These are phyloP conservation scores for Eleutherodactylus coqui DNA, from an alignment of 2,797 vertebrate species.

Conservation along the genomic window DNA sequence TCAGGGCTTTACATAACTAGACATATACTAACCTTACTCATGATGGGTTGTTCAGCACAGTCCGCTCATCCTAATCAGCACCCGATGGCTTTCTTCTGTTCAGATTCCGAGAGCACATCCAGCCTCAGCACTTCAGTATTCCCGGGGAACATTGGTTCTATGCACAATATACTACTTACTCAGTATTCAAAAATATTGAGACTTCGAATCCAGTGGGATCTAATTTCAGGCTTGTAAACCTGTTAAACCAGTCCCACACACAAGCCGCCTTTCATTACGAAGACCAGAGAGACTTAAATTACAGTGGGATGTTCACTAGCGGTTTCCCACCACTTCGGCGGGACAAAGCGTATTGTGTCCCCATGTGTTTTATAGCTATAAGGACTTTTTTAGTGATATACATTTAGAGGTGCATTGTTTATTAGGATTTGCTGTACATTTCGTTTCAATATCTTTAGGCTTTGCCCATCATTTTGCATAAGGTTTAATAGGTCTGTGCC, in stretches of 20 bases:
- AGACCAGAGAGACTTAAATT: conserved; percentile 56
- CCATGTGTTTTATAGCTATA: background rate
- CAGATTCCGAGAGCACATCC: conserved; percentile 14
- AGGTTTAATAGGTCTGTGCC: background rate
- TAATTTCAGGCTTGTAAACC: conserved; percentile 49
- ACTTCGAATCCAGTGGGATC: conserved; percentile 35
- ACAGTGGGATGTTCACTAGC: conserved; percentile 60
- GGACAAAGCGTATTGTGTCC: conserved; percentile 35
- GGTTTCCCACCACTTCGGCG: conserved; percentile 63
- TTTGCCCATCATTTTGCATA: background rate
- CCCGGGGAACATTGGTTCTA: conserved; percentile 6
- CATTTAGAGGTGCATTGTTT: background rate
- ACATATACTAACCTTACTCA: conserved; percentile 37
- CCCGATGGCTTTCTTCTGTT: background rate
- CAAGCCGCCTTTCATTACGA: conserved; percentile 46
- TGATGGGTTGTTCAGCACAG: background rate
- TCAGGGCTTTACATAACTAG: background rate
- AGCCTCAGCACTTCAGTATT: background rate
- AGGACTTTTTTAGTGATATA: background rate
- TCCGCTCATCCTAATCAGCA: background rate
- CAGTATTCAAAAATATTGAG: conserved; percentile 26
- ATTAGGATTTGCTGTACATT: background rate
- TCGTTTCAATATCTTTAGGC: background rate
- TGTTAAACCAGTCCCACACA: conserved; percentile 54
- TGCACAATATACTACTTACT: background rate